Evolutionary conservation across 2,797 vertebrate species (phyloP), one percentile per base, ranked within the genome.

Genomic region (Kryptolebias ocellatus): DNA sequence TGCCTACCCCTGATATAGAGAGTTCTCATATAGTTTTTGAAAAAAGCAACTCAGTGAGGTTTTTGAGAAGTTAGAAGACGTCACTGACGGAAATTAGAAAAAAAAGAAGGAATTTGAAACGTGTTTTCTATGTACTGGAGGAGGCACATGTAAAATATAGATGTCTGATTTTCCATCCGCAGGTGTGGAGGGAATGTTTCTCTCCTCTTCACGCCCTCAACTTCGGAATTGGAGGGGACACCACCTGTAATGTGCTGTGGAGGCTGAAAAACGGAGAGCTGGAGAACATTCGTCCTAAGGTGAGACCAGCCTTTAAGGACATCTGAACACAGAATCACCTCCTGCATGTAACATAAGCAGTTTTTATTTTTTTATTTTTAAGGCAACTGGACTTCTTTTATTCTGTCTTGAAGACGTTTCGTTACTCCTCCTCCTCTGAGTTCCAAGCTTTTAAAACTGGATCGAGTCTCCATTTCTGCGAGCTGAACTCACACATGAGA

Each of bases 151-250:
- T 71, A 2, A 77, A 72, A 42, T 45, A 4, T 16, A 61, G 8
- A 31, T 63, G 12, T 54, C 64, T 77, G 20, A 18, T 42, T 56
- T 20, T 47, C 16, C 54, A 1, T 80, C 50, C 15, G 53, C 91
- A 99, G 98, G 93, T 99, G 34, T 99, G 97, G 98, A 91, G 94
- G 86, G 96, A 98, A 67, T 92, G 97, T 37, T 99, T 99, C 86
- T 99, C 97, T 31, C 97, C 98, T 0, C 96, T 99, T 60, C 98
- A 99, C n/a, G 96, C 96, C 0, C 86, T 99, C 61, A 99, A 98
- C 85, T 99, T 99, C 85, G 97, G 97, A 53, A 96, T 99, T 4
- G 96, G 94, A 1, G 97, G 96, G 8, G 97, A 99, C 92, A 99
- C 96, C 62, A 99, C 97, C 2, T 94, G 95, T 53, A 98, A 98